Base-by-base conservation (phyloP, 2,888 invertebrate species). In the Temnothorax ravouxi region DNA sequence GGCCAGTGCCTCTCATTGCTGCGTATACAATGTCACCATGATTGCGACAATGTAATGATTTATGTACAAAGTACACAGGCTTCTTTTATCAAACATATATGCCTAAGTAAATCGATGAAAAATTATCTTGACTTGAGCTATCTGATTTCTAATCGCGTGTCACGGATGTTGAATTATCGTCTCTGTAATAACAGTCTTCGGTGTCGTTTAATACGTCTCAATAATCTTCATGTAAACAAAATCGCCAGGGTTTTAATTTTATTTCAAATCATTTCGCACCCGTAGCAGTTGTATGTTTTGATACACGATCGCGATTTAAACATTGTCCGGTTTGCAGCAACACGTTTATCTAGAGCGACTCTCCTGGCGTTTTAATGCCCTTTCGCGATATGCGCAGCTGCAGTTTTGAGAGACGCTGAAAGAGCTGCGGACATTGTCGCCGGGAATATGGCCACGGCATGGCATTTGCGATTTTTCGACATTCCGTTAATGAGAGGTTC, bases 401-500 rank as follows among this genome's bases (percentile, higher is more conserved):
- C 9, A 61, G 29, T 56, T 71, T 69, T 38, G 59, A 80, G 79
- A 47, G 71, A 79, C 56, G 47, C 44, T 69, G 56, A 67, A 56
- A 29, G 47, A 41, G 18, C 8, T 44, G 44, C 44, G 29, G 41
- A 29, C 1, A 47, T 41, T 13, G 34, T 66, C 13, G 29, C 11
- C 54, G 71, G 6, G 64, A 66, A 50, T 34, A 34, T 34, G 13
- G n/a, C 21, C 38, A 13, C 6, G 44, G 29, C 29, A 29, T 6
- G 34, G 29, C 8, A 69, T 56, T 79, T 67, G 79, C 34, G 79
- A 79, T 84, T 83, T 82, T 84, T 74, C 52, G 59, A 47, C 56
- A 69, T 66, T 74, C 74, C 64, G 25, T 80, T 91, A 91, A 92
- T 90, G 89, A 91, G 86, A 87, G 89, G 89, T 88, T 88, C 59